phyloP scores from a whole-genome alignment of 2,888 invertebrate species.

The Nineta flava region DNA sequence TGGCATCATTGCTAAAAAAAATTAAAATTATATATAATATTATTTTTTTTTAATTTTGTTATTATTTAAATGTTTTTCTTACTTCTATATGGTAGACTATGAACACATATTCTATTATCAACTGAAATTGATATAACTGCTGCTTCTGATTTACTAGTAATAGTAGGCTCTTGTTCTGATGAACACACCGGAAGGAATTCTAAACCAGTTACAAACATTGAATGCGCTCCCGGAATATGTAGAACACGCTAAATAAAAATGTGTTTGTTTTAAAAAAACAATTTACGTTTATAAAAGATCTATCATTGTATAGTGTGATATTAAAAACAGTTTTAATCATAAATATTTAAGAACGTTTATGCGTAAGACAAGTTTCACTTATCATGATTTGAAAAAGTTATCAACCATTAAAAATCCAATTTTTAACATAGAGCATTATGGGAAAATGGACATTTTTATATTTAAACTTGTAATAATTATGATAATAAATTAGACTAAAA shows the following conservation, averaged over 20 bases:
- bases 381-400: too few relatives aligned
- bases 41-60: not conserved
- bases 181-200: constrained; percentile 70
- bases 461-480: too few relatives aligned
- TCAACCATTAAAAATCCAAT: too few relatives aligned
- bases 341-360: too few relatives aligned
- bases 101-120: constrained; percentile 84
- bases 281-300: not conserved
- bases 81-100: constrained; percentile 70
- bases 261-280: constrained; percentile 1
- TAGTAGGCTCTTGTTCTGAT: constrained; percentile 45
- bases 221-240: constrained; percentile 72
- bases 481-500: too few relatives aligned
- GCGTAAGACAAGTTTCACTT: too few relatives aligned
- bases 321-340: too few relatives aligned
- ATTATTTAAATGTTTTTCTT: constrained; percentile 25
- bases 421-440: too few relatives aligned
- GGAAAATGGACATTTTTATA: too few relatives aligned
- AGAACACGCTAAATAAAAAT: constrained; percentile 48
- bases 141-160: constrained; percentile 62
- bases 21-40: not conserved
- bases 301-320: too few relatives aligned
- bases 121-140: constrained; percentile 90
- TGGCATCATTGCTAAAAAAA: constrained; percentile 59
- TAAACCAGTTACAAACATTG: constrained; percentile 93